Base-by-base conservation (phyloP, 2,888 invertebrate species). In the Habrosyne pyritoides region DNA sequence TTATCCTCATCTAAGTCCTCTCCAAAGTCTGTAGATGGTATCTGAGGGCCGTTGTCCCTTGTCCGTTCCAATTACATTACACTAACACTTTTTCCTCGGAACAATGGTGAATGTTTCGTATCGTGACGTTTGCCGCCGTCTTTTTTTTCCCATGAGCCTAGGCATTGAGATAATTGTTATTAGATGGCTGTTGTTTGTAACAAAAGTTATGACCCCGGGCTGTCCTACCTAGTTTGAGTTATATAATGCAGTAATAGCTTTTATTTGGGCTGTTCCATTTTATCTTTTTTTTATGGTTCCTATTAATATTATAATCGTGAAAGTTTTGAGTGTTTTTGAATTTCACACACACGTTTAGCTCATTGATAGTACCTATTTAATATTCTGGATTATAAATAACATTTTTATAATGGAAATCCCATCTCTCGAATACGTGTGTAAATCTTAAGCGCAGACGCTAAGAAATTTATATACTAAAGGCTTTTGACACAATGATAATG, bases 51-150 rank as follows among this genome's bases (percentile, higher is more conserved):
- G 68, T 69, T 56, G 70, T 75, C 74, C 77, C 76, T 69, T 75
- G 78, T 79, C 77, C 76, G 67, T 72, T 80, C 81, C 83, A 84
- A 85, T 86, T 81, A 79, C 81, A 81, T 87, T 86, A 86, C 71
- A 71, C 64, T 66, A 72, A 77, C 76, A 74, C 73, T 77, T 79
- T 79, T 79, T 76, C 75, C 63, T 65, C 54, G 60, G 64, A 67
- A 73, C 73, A 75, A 73, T 74, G 67, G 66, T 59, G 53, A 59
- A 64, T 60, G 59, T 66, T 59, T 64, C 60, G 47, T 61, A 42
- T 59, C 60, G 56, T 54, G 54, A 61, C 62, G 54, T 63, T 61
- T 54, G 54, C 55, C 52, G 46, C 52, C 51, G 24, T n/a, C n/a
- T n/a, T 52, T 6, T 42, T 36, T 36, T 42, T 42, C 1, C 42